phyloP scores from a whole-genome alignment of 2,888 invertebrate species.

The Myopa tessellatipennis region DNA sequence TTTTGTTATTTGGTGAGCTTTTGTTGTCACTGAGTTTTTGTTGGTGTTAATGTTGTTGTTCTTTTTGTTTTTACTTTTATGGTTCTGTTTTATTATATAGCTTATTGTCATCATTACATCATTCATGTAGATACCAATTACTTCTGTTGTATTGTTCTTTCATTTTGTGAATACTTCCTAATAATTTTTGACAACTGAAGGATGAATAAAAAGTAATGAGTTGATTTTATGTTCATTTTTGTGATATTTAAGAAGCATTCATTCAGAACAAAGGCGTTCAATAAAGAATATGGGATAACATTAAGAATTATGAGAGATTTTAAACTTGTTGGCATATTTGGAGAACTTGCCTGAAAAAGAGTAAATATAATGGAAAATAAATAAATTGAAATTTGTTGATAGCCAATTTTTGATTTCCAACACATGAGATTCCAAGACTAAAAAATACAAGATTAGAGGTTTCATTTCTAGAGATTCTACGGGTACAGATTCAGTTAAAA shows the following conservation, averaged over 20 bases:
- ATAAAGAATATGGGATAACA: no score
- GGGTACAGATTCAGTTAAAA: no score
- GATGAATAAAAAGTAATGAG: slow-evolving; percentile 21
- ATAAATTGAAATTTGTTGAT: no score
- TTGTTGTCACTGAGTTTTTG: neutral
- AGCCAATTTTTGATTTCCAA: no score
- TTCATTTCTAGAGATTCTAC: no score
- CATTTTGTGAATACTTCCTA: slow-evolving; percentile 20
- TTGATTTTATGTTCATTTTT: neutral
- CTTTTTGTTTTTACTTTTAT: neutral
- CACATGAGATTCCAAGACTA: no score
- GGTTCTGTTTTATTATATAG: neutral
- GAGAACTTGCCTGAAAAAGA: no score
- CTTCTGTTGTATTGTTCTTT: slow-evolving; percentile 13
- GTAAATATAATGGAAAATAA: no score
- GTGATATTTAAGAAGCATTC: slow-evolving; percentile 12
- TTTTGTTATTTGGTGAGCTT: slow-evolving; percentile 9
- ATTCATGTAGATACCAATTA: slow-evolving; percentile 15
- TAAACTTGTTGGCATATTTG: no score
- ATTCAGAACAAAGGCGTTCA: neutral
- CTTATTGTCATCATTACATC: slow-evolving; percentile 16
- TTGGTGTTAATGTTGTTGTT: slow-evolving; percentile 19
- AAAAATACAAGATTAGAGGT: no score
- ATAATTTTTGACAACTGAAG: slow-evolving; percentile 47
- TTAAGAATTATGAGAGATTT: no score